Base-by-base conservation (phyloP, 2,113 vertebrate genomes). In the Danionella cerebrum region DNA sequence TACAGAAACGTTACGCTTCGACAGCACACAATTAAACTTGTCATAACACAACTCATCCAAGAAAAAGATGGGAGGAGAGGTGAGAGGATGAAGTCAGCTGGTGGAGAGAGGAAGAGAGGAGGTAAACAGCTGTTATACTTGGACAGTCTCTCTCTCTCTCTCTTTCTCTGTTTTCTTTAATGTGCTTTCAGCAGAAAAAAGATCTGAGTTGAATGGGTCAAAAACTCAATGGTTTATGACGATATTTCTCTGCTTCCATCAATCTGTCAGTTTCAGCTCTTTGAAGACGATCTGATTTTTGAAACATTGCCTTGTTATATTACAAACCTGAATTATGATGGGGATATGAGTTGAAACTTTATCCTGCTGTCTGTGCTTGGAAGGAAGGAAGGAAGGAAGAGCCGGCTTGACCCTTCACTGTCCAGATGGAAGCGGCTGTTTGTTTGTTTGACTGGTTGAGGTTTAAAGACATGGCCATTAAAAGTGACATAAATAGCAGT, bases 11-110 rank as follows among this genome's bases (percentile, higher is more conserved):
- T 84, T 86, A 84, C 78, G 79, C 76, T 78, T 87, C 35, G 87
- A 90, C 89, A 89, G 82, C 85, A 81, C 81, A 76, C 85, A 89
- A 90, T 90, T 90, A 88, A 84, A 88, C 87, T 73, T 89, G 87
- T 87, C 88, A 89, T 88, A 88, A 89, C 86, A 89, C 78, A 82
- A 78, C 80, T 80, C 82, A 84, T 85, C 82, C 74, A 80, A 78
- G 77, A 76, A 80, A 75, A 80, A 84, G 80, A 86, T 82, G 84
- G 83, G 81, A 85, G 82, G 81, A 85, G 80, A 75, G 79, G 79
- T 73, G 80, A 77, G 29, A 64, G 79, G 71, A 78, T 88, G 87
- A 89, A 84, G 85, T 88, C 84, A 87, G 76, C 74, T 35, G 44
- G 67, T 76, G 59, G 57, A 45, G 72, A 38, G 73, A 71, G 48